phyloP scores from a whole-genome alignment of 2,113 vertebrate species.

The Semicossyphus pulcher region DNA sequence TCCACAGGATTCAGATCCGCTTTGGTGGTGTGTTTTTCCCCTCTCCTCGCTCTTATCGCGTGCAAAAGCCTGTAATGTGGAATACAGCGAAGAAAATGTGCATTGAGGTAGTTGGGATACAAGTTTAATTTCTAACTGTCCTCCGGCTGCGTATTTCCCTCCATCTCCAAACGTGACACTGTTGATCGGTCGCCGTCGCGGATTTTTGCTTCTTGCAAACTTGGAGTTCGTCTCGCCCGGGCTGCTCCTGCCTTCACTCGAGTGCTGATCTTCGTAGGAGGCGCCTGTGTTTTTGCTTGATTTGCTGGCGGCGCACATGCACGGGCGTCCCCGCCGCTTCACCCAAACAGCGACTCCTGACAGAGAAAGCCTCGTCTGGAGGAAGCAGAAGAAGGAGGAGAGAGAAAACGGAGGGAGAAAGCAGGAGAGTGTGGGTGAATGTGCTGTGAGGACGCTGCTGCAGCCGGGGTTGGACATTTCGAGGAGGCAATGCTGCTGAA shows the following conservation, averaged over 20 bases:
- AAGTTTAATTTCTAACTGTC: slow-evolving; percentile 35
- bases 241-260: slow-evolving; percentile 42
- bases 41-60: slow-evolving; percentile 15
- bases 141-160: slow-evolving; percentile 15
- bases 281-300: slow-evolving; percentile 55
- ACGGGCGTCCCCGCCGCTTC: slow-evolving; percentile 57
- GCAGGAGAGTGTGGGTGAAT: slow-evolving; percentile 48
- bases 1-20: slow-evolving; percentile 57
- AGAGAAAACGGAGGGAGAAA: slow-evolving; percentile 39
- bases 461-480: slow-evolving; percentile 55
- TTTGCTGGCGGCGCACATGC: slow-evolving; percentile 56
- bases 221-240: slow-evolving; percentile 70
- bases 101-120: slow-evolving; percentile 36
- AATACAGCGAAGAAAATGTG: slow-evolving; percentile 27
- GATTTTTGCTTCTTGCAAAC: slow-evolving; percentile 61
- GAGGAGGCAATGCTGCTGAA: slow-evolving; percentile 54
- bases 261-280: slow-evolving; percentile 55
- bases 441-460: slow-evolving; percentile 37
- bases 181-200: slow-evolving; percentile 25
- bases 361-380: slow-evolving; percentile 44
- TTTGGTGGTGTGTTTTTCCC: slow-evolving; percentile 37
- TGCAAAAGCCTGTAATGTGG: slow-evolving; percentile 32
- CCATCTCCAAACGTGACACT: slow-evolving; percentile 21
- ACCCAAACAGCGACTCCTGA: slow-evolving; percentile 61
- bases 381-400: slow-evolving; percentile 40